Percentiles rank a stretch among this genome's conserved stretches.
phyloP scores from a whole-genome alignment of 2,113 vertebrate genomes.

The Ptilonorhynchus violaceus region DNA sequence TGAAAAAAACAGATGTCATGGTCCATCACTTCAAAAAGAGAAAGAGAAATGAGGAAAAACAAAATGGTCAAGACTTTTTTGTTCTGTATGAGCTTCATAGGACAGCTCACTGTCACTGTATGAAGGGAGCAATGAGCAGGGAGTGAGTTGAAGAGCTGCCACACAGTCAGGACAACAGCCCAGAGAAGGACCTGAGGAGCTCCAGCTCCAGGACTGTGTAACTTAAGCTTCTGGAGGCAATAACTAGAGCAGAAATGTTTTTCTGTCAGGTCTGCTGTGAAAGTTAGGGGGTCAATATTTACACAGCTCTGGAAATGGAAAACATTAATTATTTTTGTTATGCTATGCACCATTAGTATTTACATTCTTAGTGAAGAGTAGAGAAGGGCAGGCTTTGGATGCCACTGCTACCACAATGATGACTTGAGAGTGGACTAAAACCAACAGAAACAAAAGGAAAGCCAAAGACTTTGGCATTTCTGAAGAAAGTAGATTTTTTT shows the following conservation, averaged over 20 bases:
- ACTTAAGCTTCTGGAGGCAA: neutral
- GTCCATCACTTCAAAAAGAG: neutral
- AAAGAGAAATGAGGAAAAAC: neutral
- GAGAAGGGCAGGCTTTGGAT: neutral
- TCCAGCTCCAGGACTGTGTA: accelerated
- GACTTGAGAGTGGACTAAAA: neutral
- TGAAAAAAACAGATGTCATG: neutral
- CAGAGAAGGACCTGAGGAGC: neutral
- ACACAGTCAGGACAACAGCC: neutral
- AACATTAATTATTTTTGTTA: neutral
- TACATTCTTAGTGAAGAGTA: neutral
- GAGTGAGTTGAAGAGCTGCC: neutral
- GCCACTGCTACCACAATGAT: neutral
- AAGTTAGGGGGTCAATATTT: neutral
- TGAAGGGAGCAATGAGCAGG: neutral
- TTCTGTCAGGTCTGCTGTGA: neutral
- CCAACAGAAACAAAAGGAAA: neutral
- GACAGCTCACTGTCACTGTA: neutral
- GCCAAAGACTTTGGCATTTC: neutral
- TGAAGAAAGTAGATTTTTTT: neutral
- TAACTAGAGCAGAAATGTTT: neutral
- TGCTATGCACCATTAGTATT: neutral
- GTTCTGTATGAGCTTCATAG: neutral
- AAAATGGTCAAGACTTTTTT: neutral
- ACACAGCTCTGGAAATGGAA: neutral